Evolutionary conservation across 2,888 invertebrate genomes (phyloP), one percentile per base, ranked within the genome.

Genomic region (Pandemis heparana): DNA sequence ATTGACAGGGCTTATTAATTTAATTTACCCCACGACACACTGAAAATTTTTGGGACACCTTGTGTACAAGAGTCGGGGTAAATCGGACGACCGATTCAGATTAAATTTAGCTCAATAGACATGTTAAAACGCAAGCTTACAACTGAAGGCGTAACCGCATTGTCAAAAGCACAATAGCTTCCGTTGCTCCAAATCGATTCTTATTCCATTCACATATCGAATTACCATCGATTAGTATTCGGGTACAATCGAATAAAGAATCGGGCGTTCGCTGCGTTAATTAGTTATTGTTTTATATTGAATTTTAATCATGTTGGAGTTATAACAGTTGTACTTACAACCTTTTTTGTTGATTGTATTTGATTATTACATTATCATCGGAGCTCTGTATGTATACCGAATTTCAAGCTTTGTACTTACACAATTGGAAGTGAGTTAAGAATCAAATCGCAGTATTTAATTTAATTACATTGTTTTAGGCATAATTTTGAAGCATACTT

Each of bases 141-240:
- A 71, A 5, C 56, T 1, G 56, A 65, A 76, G 80, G 79, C 81
- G 74, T 79, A 72, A 70, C 67, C 74, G 69, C 71, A 75, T 69
- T 75, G 76, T 75, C 76, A 75, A 75, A 67, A 68, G 63, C 51
- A 86, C 86, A 87, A 87, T 86, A 81, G 80, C 83, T 81, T 77
- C 84, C 79, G 83, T 76, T 80, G 79, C 75, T 64, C 76, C 46
- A 78, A 79, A 83, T 81, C 82, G 79, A 83, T 81, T 81, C 78
- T 76, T 69, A 81, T 81, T 77, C 77, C 79, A 82, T 81, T 80
- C 64, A 48, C 48, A 39, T 32, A 41, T 56, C 65, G 74, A 51
- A 74, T 74, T 69, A 70, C 48, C 61, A 65, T 53, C 69, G 65
- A 65, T 70, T 69, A 43, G 53, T 46, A 18, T 67, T 59, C 62